Evolutionary conservation across 2,888 invertebrate genomes (phyloP), one percentile per base, ranked within the genome.

Genomic region (Doris montereyensis): DNA sequence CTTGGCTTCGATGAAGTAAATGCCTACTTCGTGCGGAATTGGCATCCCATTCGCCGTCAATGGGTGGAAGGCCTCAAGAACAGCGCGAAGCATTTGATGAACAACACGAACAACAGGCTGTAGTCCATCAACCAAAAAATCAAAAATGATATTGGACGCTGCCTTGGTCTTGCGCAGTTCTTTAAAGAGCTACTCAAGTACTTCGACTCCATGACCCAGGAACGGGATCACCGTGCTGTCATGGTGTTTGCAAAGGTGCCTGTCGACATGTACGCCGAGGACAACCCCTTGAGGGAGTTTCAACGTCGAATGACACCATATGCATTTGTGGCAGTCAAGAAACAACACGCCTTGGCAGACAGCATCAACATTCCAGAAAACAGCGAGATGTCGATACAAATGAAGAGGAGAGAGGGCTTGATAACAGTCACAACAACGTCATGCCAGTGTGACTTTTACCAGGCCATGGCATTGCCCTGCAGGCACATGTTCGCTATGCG

Each of bases 61-160:
- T 82, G 82, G 81, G 80, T 82, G 10, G 77, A 81, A 41, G 81
- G 82, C 10, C 62, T 81, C 10, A 81, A 79, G 21, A n/a, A 52
- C 13, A n/a, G 65, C 10, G 24, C 62, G 13, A n/a, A 17, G 3
- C 73, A 72, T 65, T 57, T 78, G n/a, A 13, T 77, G 3, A 80
- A 21, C 17, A 52, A 30, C 2, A 80, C 81, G 10, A 82, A 80
- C 77, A 83, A 82, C 60, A n/a, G 80, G 17, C 28, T 82, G 21
- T 78, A 82, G 57, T n/a, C n/a, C n/a, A n/a, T n/a, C n/a, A n/a
- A n/a, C n/a, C 35, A 28, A 76, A 70, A 21, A 80, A 82, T 34
- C 78, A 80, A 67, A 80, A 73, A 58, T 32, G 81, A 80, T 26
- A 62, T 82, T 17, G 28, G 34, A 30, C 76, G 73, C 35, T 35